Conservation (phyloP, 2,113 vertebrate species). For the Marmota monax region DNA sequence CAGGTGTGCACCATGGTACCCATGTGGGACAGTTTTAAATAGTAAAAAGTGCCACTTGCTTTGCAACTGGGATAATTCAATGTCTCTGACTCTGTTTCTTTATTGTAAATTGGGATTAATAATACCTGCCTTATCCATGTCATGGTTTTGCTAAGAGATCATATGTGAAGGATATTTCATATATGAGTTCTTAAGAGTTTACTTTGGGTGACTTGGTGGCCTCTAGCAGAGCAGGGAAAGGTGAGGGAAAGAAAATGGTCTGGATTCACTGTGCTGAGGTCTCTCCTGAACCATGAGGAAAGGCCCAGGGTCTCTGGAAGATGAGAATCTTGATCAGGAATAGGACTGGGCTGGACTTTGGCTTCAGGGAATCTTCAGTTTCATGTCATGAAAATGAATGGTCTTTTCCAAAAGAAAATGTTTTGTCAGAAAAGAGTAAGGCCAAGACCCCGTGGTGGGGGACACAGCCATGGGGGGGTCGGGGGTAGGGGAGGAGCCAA, state of each 20-base stretch:
- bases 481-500: not conserved
- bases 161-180: not conserved
- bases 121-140: not conserved
- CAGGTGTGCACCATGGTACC: not conserved
- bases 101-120: not conserved
- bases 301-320: not conserved
- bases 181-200: not conserved
- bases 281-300: not conserved
- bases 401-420: not conserved
- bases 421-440: conserved; percentile 36
- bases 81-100: conserved; percentile 13
- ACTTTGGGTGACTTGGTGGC: not conserved
- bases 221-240: not conserved
- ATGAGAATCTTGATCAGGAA: not conserved
- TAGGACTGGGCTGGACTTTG: not conserved
- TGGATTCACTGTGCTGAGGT: not conserved
- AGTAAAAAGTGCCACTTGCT: not conserved
- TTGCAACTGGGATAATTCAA: not conserved
- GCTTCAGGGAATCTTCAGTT: not conserved
- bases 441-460: not conserved
- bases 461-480: too few relatives aligned
- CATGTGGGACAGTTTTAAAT: not conserved
- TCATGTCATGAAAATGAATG: not conserved
- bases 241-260: not conserved
- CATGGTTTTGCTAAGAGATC: not conserved